Evolutionary conservation across 2,888 invertebrate species (phyloP), one percentile per base, ranked within the genome.

Genomic region (Trissolcus japonicus): DNA sequence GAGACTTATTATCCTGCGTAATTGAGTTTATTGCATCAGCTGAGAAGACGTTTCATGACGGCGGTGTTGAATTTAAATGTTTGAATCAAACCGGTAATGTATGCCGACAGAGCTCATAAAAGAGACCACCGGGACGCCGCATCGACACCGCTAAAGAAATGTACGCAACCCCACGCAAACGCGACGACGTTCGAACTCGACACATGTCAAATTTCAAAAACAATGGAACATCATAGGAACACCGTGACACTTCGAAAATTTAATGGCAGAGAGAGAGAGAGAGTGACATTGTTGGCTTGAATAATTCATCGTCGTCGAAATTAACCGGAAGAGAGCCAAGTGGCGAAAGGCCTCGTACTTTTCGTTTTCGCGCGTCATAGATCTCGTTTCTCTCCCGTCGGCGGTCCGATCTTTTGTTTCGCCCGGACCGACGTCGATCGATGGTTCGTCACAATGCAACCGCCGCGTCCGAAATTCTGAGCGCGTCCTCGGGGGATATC

Each of bases 401-500:
- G 19, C 2, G 19, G 19, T 51, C 48, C 48, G 71, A 71, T 55
- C 72, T 65, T 63, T 72, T 72, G 59, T 72, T 61, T 72, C 17
- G 21, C n/a, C 68, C 25, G 41, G 11, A 7, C 19, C 19, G 2
- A 56, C 55, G 40, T 54, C 66, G 73, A 66, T 73, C 73, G 73
- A 66, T 73, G 60, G 55, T 60, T 73, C 72, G 60, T 48, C 55
- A 55, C 50, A 50, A 65, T 73, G 60, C 66, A 41, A 50, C 59
- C 54, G 68, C 40, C 53, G 59, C 48, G 40, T 65, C 66, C 60
- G 55, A 60, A 73, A 65, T 73, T 73, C 60, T 66, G 54, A 73
- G 60, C 66, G 60, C 50, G 55, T 62, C 66, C 59, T 50, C 63
- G 14, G 19, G 62, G 74, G 67, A 75, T 63, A 75, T 68, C 75